These are phyloP conservation scores for Polypterus senegalus DNA, from an alignment of 2,113 vertebrate species.

Conservation along the genomic window DNA sequence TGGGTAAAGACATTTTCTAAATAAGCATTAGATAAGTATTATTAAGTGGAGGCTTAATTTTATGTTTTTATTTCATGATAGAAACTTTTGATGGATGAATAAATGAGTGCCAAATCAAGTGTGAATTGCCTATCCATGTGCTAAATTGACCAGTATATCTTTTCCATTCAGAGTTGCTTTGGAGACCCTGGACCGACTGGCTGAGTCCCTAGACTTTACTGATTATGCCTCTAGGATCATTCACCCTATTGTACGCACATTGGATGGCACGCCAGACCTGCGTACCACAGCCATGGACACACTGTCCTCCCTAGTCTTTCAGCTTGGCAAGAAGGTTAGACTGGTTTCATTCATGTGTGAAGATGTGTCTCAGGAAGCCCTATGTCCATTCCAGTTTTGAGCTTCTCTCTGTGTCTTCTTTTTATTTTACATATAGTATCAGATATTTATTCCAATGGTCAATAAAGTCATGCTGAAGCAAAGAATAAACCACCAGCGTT, in stretches of 20 bases:
- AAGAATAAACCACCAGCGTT: slow-evolving; percentile 89
- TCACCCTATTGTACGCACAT: slow-evolving; percentile 82
- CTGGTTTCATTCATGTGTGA: background rate
- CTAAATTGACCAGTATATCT: too few species aligned
- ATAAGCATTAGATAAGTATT: too few species aligned
- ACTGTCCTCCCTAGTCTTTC: slow-evolving; percentile 87
- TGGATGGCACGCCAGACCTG: slow-evolving; percentile 85
- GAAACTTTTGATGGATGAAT: too few species aligned
- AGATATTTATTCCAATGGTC: slow-evolving; percentile 98
- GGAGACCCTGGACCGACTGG: slow-evolving; percentile 87
- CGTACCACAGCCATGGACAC: slow-evolving; percentile 90
- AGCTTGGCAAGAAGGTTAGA: slow-evolving; percentile 90
- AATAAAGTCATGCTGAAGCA: slow-evolving; percentile 93
- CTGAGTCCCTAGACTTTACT: slow-evolving; percentile 92
- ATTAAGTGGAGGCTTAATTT: too few species aligned
- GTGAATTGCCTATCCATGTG: too few species aligned
- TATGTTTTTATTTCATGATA: too few species aligned
- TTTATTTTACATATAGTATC: slow-evolving; percentile 62
- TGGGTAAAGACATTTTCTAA: too few species aligned
- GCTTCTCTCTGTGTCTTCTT: slow-evolving; percentile 1
- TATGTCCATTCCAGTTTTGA: too few species aligned
- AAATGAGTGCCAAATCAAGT: too few species aligned
- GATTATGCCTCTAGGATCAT: slow-evolving; percentile 95
- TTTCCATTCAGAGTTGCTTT: slow-evolving; percentile 63
- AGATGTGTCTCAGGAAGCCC: background rate